Base-by-base conservation (phyloP, 1,140 invertebrate species). In the Magallana gigas region DNA sequence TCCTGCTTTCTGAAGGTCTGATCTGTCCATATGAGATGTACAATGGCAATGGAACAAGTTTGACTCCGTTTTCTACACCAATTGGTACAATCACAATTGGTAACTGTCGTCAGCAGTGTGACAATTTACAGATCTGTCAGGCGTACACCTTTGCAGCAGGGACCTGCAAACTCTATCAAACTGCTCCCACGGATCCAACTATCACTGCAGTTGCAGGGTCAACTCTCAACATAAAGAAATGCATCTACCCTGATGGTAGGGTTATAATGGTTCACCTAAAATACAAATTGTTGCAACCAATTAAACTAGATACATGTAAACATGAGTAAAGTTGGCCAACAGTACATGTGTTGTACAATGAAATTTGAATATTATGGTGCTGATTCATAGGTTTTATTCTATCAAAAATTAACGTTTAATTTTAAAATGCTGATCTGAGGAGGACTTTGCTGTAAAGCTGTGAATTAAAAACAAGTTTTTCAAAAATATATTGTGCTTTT, bases 11-110 rank as follows among this genome's bases (percentile, higher is more conserved):
- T 58, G 16, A 18, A 83, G 81, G 81, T 83, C 48, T 9, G n/a
- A 57, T 83, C 16, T 83, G 48, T 57, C 57, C 81, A 83, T 76
- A 76, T 76, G 68, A 83, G 16, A 83, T 83, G 81, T 83, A 57
- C 48, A n/a, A 1, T 36, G 16, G 36, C 48, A 83, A 83, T 76
- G 68, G 68, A 76, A 76, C 68, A 18, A 76, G 29, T 23, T 36
- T 76, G 23, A 12, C 23, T 23, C 1, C 1, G 12, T 76, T 48
- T 48, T 48, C 23, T 29, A 76, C 23, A 4, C 29, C 9, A 5
- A 5, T 3, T 29, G 12, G 23, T 5, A 23, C 8, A 14, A 4
- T 4, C 8, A 29, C 18, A 4, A 29, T 76, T 29, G 29, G 1
- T 12, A 29, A 11, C 8, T 76, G 68, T 76, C 68, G 23, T 29